phyloP scores from a whole-genome alignment of 2,797 vertebrate species.

The Spatula versicolor region DNA sequence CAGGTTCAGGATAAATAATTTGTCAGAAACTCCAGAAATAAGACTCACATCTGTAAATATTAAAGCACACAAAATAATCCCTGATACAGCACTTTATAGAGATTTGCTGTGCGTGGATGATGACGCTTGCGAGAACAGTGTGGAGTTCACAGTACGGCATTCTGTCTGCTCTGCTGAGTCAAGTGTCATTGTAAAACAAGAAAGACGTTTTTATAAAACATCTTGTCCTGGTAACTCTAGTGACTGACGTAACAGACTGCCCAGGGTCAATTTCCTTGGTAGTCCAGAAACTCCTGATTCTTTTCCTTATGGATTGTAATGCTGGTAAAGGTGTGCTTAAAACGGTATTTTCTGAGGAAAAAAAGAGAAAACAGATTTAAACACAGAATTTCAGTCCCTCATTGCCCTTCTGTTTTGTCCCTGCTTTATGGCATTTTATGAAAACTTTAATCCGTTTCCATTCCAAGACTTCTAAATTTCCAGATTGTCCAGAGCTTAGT shows the following conservation, averaged over 20 bases:
- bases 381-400: not conserved
- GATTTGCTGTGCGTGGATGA: not conserved
- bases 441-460: not conserved
- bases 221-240: not conserved
- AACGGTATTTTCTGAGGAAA: not conserved
- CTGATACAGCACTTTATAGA: not conserved
- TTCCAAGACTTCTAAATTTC: not conserved
- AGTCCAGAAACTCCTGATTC: rapidly evolving
- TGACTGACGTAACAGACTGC: not conserved
- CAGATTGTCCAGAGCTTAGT: not conserved
- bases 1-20: not conserved
- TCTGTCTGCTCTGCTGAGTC: not conserved
- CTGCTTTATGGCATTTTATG: not conserved
- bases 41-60: not conserved
- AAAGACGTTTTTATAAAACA: not conserved
- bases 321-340: not conserved
- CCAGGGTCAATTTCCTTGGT: not conserved
- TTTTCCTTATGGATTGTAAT: not conserved
- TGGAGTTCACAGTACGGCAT: not conserved
- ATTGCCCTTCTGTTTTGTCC: not conserved
- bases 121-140: not conserved
- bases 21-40: not conserved
- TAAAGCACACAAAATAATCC: not conserved
- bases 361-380: not conserved
- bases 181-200: not conserved